Conservation (phyloP, 2,888 invertebrate genomes). For the Rutpela maculata region DNA sequence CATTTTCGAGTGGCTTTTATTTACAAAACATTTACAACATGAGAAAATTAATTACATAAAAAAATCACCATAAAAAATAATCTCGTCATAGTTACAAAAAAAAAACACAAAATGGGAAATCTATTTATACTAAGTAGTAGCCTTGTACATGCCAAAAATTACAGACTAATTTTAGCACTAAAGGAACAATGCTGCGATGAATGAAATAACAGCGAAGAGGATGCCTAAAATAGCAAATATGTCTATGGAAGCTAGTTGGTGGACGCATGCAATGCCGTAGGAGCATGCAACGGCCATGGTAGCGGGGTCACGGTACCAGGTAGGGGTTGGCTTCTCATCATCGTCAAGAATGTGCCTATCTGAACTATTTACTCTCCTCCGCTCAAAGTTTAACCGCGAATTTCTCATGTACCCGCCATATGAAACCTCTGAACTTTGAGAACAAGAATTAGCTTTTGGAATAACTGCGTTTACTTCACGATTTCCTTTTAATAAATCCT, state of each 20-base stretch:
- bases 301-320: constrained; percentile 79
- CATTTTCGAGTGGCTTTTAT: constrained; percentile 36
- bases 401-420: not conserved
- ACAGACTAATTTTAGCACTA: constrained; percentile 62
- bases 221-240: constrained; percentile 85
- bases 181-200: constrained; percentile 81
- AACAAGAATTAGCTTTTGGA: constrained; percentile 13
- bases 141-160: constrained; percentile 23
- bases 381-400: constrained; percentile 4
- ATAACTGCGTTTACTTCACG: constrained; percentile 27
- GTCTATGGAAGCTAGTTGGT: constrained; percentile 84
- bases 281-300: constrained; percentile 86
- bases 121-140: constrained; percentile 17
- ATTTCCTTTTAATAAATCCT: constrained; percentile 11
- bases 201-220: constrained; percentile 84
- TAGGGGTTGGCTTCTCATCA: constrained; percentile 57
- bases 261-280: constrained; percentile 83
- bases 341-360: constrained; percentile 60
- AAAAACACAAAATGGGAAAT: constrained; percentile 16
- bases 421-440: constrained; percentile 9
- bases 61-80: constrained; percentile 40
- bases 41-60: constrained; percentile 45
- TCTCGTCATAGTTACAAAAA: constrained; percentile 38
- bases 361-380: constrained; percentile 25
- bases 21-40: constrained; percentile 44